Percentiles rank a stretch among this genome's conserved stretches.
phyloP scores from a whole-genome alignment of 2,888 invertebrate genomes.

The Sisyra nigra region DNA sequence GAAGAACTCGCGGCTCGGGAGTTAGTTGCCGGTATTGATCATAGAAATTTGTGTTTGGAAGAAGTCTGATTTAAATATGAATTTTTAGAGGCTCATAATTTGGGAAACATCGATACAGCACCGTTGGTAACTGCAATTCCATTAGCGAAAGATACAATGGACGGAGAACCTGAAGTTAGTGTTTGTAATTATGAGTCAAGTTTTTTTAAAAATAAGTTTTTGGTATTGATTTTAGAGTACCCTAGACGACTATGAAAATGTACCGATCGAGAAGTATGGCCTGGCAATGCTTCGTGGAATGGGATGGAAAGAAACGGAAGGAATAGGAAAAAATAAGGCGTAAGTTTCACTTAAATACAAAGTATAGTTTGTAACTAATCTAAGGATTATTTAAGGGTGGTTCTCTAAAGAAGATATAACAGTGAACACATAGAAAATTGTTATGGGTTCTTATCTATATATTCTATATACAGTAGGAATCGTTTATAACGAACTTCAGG shows the following conservation, averaged over 20 bases:
- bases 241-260: conserved; percentile 47
- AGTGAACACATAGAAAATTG: too few species aligned
- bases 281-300: conserved; percentile 88
- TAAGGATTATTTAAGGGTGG: too few species aligned
- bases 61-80: not conserved
- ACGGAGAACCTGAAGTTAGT: conserved; percentile 32
- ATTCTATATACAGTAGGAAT: too few species aligned
- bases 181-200: conserved; percentile 45
- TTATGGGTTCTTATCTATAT: too few species aligned
- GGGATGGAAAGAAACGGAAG: conserved; percentile 67
- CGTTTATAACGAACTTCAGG: too few species aligned
- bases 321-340: conserved; percentile 39
- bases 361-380: too few species aligned
- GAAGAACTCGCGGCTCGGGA: conserved; percentile 63
- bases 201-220: not conserved
- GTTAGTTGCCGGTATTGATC: conserved; percentile 44
- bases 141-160: conserved; percentile 33
- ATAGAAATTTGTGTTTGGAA: conserved; percentile 11
- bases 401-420: too few species aligned
- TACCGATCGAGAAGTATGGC: conserved; percentile 70
- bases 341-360: conserved; percentile 19
- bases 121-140: conserved; percentile 24
- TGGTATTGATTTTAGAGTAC: conserved; percentile 25
- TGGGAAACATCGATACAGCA: conserved; percentile 19
- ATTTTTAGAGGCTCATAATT: conserved; percentile 15